Percentiles rank a stretch among this genome's conserved stretches.
Evolutionary conservation across 2,888 invertebrate genomes (phyloP).

Genomic region (Brachyptera risi): DNA sequence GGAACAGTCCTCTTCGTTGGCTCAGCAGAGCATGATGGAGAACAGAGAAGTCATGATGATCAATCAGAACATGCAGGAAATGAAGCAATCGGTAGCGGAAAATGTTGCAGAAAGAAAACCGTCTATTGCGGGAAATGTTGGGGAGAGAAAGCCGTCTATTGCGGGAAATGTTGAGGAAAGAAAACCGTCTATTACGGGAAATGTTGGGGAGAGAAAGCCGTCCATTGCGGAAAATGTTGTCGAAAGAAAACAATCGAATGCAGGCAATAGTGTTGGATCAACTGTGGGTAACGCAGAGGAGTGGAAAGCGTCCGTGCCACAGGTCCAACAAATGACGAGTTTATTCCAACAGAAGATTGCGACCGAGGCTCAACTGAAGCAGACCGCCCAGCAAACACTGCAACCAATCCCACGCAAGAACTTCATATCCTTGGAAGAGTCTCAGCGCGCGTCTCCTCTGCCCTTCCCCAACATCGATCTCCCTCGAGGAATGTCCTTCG

Average conservation of each 20-base stretch:
- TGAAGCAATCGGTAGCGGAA: neutral
- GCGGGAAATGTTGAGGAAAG: neutral
- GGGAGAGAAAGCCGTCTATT: neutral
- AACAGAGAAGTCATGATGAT: neutral
- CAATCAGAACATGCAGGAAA: neutral
- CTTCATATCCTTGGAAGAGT: slow-evolving; percentile 13
- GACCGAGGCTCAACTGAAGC: neutral
- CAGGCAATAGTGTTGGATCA: no score
- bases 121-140: neutral
- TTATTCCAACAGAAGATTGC: no score
- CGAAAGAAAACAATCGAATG: neutral
- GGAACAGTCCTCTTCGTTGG: neutral
- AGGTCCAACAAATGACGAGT: no score
- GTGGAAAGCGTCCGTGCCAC: neutral
- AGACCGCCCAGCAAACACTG: neutral
- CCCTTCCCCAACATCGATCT: slow-evolving; percentile 26
- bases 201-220: neutral
- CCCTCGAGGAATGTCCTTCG: slow-evolving; percentile 18
- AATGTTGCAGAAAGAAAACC: neutral
- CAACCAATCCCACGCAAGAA: slow-evolving; percentile 2
- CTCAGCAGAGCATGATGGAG: neutral
- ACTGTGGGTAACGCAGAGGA: neutral
- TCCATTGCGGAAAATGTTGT: neutral
- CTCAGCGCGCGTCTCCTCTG: slow-evolving; percentile 18
- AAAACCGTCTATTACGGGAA: neutral